A percentile compares a stretch with the other conserved stretches of the same genome.
Evolutionary conservation across 2,888 invertebrate genomes (phyloP).

Genomic region (Azorinus chamasolen): DNA sequence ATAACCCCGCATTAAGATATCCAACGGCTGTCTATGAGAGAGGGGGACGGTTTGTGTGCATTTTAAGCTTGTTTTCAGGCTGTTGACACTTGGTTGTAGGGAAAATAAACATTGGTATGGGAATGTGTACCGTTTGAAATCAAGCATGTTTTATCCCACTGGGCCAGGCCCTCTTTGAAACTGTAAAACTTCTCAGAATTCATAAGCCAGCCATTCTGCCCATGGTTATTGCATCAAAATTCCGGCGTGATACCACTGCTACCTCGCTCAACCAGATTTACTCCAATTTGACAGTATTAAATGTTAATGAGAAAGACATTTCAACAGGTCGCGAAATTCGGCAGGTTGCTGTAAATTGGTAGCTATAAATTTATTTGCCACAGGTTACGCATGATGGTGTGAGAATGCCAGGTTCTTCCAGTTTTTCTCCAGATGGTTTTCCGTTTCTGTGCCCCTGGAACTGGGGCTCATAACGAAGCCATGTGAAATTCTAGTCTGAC

Average conservation of each 20-base stretch:
- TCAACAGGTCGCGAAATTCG: conserved; percentile 38
- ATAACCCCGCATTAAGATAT: not conserved
- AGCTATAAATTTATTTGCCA: conserved; percentile 43
- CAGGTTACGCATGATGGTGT: conserved; percentile 23
- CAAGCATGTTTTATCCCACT: conserved; percentile 29
- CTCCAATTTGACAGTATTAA: conserved; percentile 57
- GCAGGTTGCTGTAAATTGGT: conserved; percentile 45
- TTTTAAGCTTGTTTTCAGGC: conserved; percentile 47
- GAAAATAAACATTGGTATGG: conserved; percentile 59
- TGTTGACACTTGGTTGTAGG: conserved; percentile 49
- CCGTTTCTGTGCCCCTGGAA: too few species aligned
- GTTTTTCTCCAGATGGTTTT: too few species aligned
- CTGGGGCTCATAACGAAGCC: too few species aligned
- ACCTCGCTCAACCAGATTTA: conserved; percentile 24
- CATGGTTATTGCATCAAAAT: conserved; percentile 51
- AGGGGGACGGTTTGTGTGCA: not conserved
- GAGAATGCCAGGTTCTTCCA: not conserved
- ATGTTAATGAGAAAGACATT: conserved; percentile 43
- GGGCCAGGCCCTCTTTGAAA: not conserved
- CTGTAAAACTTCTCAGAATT: not conserved
- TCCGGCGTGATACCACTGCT: conserved; percentile 18
- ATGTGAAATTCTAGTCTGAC: too few species aligned
- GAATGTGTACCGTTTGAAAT: conserved; percentile 31
- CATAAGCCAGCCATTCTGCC: not conserved
- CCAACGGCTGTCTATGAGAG: not conserved